Evolutionary conservation across 2,888 invertebrate species (phyloP), one percentile per base, ranked within the genome.

Genomic region (Xanthia icteritia): DNA sequence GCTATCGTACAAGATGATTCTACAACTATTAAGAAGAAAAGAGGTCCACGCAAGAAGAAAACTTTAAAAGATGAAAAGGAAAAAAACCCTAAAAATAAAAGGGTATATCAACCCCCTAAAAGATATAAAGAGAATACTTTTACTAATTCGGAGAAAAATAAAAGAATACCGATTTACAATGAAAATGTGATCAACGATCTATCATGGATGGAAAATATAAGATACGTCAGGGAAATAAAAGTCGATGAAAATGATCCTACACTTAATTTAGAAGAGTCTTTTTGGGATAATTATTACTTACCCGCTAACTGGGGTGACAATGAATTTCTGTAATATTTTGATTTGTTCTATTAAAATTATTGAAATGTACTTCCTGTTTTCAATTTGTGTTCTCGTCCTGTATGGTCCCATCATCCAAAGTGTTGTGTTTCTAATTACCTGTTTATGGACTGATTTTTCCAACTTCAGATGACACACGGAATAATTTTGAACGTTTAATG

Each of bases 161-260:
- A 39, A 65, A 65, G 20, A n/a, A 20, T 84, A 51, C 75, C 83
- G 9, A 84, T 85, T 31, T 82, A 86, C 70, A 87, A 86, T 15
- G 63, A 78, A 36, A 66, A 79, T 69, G 76, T 85, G 39, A 79
- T 85, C 51, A 86, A 89, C 31, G 92, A 94, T 82, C 82, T 95
- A 2, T 94, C 94, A 2, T 96, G 96, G 96, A 68, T 96, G 1
- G 93, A 94, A 86, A 92, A 92, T 58, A 89, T 96, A 58, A 91
- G 90, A 79, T 94, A 89, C 71, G 91, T 95, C 0, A 91, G 95
- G 81, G 93, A 94, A 88, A 84, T 95, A 31, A 58, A 77, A 5
- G 74, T 54, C 0, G 91, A 93, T 31, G 96, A 96, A 86, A 89
- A 89, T 74, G 90, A 93, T 63, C 48, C 79, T 0, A 86, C 75